Evolutionary conservation across 2,888 invertebrate species (phyloP).

Genomic region (Galerucella nymphaeae): DNA sequence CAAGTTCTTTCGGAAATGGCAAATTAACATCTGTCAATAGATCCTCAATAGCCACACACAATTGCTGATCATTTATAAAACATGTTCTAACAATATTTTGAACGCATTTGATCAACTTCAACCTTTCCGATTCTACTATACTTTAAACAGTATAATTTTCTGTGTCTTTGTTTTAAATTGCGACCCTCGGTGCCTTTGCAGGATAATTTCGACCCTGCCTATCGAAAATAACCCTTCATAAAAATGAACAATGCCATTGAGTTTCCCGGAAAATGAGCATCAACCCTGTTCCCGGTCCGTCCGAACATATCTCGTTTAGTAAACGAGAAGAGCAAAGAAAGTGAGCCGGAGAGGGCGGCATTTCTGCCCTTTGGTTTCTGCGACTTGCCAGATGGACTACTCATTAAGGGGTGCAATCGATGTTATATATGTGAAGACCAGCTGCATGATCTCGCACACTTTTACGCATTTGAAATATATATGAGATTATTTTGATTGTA

Average conservation of each 20-base stretch:
- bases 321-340: conserved; percentile 31
- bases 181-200: background rate
- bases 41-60: too few species aligned
- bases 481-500: background rate
- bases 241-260: conserved; percentile 39
- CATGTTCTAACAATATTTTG: too few species aligned
- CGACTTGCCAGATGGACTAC: conserved; percentile 62
- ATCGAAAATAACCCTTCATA: conserved; percentile 36
- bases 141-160: background rate
- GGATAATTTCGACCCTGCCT: background rate
- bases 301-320: conserved; percentile 14
- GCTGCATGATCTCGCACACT: conserved; percentile 56
- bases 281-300: conserved; percentile 14
- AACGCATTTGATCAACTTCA: too few species aligned
- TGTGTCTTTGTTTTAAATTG: background rate
- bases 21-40: too few species aligned
- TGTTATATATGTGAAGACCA: conserved; percentile 58
- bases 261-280: conserved; percentile 41
- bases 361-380: conserved; percentile 59
- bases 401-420: conserved; percentile 60
- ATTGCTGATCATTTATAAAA: too few species aligned
- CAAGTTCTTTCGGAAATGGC: too few species aligned
- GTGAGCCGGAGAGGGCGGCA: conserved; percentile 46
- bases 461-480: conserved; percentile 40
- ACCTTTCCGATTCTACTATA: too few species aligned